phyloP scores from a whole-genome alignment of 35 echinoderm and acorn worm species.

The Eucidaris tribuloides region DNA sequence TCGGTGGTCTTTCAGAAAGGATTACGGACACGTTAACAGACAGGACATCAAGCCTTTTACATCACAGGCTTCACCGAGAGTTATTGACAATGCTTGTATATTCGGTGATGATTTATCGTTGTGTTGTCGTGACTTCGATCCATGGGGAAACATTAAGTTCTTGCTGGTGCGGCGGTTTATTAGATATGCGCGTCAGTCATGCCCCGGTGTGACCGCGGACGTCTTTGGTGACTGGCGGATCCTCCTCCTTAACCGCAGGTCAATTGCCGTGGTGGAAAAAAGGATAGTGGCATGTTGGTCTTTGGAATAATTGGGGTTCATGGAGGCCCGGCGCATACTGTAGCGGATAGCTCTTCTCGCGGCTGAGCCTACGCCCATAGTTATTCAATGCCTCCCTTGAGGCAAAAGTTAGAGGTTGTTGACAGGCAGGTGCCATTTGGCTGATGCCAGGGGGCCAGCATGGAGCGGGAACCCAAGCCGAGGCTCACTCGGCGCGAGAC shows the following conservation, averaged over 20 bases:
- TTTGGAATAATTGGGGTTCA: slow-evolving; percentile 18
- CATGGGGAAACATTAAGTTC: slow-evolving; percentile 4
- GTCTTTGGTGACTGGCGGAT: slow-evolving; percentile 6
- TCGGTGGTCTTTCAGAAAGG: slow-evolving; percentile 56
- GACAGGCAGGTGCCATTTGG: slow-evolving; percentile 14
- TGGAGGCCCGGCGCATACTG: background rate
- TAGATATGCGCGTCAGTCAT: too few relatives aligned
- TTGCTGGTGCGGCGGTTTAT: too few relatives aligned
- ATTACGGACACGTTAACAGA: slow-evolving; percentile 71
- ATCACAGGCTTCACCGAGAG: slow-evolving; percentile 15
- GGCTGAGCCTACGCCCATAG: slow-evolving; percentile 10
- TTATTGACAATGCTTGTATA: slow-evolving; percentile 52
- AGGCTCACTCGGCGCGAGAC: background rate
- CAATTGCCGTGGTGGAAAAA: background rate
- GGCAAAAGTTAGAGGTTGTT: background rate
- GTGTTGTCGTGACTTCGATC: slow-evolving; percentile 61
- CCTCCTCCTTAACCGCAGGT: slow-evolving; percentile 14
- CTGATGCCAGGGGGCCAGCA: slow-evolving; percentile 14
- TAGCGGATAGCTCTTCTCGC: background rate
- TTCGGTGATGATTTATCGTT: slow-evolving; percentile 62
- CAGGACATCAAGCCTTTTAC: slow-evolving; percentile 64
- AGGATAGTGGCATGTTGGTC: background rate
- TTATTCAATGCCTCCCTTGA: slow-evolving; percentile 7
- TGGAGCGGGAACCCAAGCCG: slow-evolving; percentile 15
- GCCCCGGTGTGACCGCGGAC: too few relatives aligned